phyloP scores from a whole-genome alignment of 1,140 invertebrate species.

The Cyphomyrmex costatus region DNA sequence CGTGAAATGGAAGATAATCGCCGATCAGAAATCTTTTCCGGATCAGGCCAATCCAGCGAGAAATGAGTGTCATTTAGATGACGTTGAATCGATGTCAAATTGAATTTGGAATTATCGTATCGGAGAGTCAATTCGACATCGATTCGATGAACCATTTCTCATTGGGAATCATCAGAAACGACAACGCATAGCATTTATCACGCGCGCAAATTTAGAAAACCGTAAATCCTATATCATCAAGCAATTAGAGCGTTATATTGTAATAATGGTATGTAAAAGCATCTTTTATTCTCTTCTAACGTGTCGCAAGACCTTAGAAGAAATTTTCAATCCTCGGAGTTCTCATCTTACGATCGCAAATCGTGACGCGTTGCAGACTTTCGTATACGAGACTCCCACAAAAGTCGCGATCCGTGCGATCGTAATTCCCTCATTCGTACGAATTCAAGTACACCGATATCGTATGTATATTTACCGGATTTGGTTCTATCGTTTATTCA shows the following conservation, averaged over 20 bases:
- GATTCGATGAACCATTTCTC: no score
- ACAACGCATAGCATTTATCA: conserved; percentile 34
- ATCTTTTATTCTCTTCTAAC: conserved; percentile 4
- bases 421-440: background rate
- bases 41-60: background rate
- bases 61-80: no score
- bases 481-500: conserved; percentile 79
- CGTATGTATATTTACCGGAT: conserved; percentile 60
- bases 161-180: conserved; percentile 27
- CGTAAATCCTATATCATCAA: conserved; percentile 58
- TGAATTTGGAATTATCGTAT: no score
- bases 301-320: conserved; percentile 23
- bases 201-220: conserved; percentile 2
- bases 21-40: conserved; percentile 45
- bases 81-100: no score
- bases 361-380: background rate
- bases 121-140: no score
- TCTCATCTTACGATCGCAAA: background rate
- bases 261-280: conserved; percentile 48
- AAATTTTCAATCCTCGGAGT: background rate
- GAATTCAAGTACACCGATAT: background rate
- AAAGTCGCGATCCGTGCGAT: conserved; percentile 1
- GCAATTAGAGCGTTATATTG: conserved; percentile 44
- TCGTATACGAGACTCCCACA: background rate
- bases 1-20: background rate